phyloP scores from a whole-genome alignment of 1,140 invertebrate genomes.

The Agrypnia vestita region DNA sequence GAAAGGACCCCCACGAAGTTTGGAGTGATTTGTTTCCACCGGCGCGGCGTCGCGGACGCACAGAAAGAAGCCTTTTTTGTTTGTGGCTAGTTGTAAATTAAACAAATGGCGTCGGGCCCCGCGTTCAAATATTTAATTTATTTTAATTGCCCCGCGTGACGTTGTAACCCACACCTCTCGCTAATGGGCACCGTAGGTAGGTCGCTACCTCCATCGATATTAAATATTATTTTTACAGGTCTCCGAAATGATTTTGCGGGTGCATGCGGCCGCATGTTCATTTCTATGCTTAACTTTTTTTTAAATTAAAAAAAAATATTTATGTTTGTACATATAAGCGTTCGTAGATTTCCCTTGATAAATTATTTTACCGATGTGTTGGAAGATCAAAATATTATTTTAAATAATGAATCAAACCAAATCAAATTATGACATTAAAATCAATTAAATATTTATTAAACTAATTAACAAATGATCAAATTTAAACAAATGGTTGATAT shows the following conservation, averaged over 20 bases:
- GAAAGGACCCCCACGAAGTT: constrained; percentile 25
- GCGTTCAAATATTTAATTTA: constrained; percentile 38
- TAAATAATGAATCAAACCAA: no score
- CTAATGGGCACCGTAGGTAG: background rate
- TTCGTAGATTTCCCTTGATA: no score
- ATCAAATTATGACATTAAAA: no score
- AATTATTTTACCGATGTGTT: no score
- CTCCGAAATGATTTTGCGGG: background rate
- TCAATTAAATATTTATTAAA: no score
- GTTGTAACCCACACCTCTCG: constrained; percentile 36
- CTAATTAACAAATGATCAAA: no score
- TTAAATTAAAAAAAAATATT: no score
- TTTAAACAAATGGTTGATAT: no score
- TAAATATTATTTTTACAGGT: constrained; percentile 5
- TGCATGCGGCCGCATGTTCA: background rate
- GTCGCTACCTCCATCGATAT: background rate
- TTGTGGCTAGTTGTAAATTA: constrained; percentile 39
- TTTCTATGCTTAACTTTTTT: no score
- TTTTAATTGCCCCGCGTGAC: constrained; percentile 38
- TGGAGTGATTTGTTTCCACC: constrained; percentile 38
- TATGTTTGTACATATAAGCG: no score
- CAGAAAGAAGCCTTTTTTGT: constrained; percentile 20
- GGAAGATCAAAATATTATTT: no score
- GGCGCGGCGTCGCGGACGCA: background rate
- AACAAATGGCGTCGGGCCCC: constrained; percentile 24